Conservation (phyloP, 2,797 vertebrate species). For the Anomalospiza imberbis region DNA sequence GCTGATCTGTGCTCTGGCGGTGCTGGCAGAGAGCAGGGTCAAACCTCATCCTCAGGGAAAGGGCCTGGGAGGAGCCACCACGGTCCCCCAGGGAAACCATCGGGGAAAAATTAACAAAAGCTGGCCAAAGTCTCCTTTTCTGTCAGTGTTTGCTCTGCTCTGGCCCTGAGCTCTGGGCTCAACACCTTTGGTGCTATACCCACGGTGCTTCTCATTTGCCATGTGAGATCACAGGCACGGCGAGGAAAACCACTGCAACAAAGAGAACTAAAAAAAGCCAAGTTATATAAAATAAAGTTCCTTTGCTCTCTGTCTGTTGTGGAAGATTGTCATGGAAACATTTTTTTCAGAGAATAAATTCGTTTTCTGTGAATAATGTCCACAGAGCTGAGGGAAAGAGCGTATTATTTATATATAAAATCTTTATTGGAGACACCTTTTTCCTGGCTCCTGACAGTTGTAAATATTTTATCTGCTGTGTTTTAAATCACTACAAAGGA, state of each 20-base stretch:
- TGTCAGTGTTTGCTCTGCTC: neutral
- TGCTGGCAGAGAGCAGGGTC: neutral
- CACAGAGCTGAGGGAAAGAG: neutral
- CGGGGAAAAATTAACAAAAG: neutral
- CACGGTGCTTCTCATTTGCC: neutral
- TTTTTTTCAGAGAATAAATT: slow-evolving; percentile 48
- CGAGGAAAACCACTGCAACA: neutral
- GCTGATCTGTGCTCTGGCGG: neutral
- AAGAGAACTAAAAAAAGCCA: slow-evolving; percentile 58
- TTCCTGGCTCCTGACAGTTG: neutral
- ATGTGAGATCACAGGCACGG: neutral
- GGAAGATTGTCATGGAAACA: slow-evolving; percentile 66
- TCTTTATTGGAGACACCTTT: slow-evolving; percentile 5
- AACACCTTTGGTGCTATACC: neutral
- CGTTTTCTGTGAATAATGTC: slow-evolving; percentile 37
- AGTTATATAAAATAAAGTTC: slow-evolving; percentile 59
- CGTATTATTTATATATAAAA: slow-evolving; percentile 2
- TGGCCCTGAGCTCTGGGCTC: neutral
- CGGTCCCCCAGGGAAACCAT: neutral
- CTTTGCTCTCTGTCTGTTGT: slow-evolving; percentile 52
- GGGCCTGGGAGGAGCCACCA: neutral
- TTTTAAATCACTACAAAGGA: slow-evolving; percentile 13
- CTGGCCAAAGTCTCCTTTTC: neutral
- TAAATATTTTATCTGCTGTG: slow-evolving; percentile 24
- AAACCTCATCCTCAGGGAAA: neutral